Evolutionary conservation across 2,888 invertebrate genomes (phyloP), one percentile per base, ranked within the genome.

Genomic region (Acleris literana): DNA sequence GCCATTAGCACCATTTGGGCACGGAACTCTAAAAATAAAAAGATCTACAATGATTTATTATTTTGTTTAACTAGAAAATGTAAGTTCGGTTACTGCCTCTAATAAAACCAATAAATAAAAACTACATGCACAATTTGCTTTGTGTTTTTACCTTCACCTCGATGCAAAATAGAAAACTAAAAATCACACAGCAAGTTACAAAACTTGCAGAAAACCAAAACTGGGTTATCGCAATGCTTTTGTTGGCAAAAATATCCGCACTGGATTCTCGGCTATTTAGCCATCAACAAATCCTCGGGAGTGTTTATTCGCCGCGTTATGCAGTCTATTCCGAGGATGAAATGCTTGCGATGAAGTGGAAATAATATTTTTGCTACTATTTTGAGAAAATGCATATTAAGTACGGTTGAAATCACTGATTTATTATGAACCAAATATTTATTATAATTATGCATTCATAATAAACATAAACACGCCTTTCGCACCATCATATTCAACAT

Each of bases 151-250:
- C 4, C 16, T n/a, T 44, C 16, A 44, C n/a, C 44, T 44, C n/a
- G 4, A 44, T 44, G 44, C 44, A n/a, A 46, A n/a, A 16, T 16
- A 46, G 5, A 53, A 61, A 25, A 61, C 39, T 39, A 13, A 39
- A 39, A 39, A 39, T 13, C 4, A 39, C 39, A 33, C 2, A 9
- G 39, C 39, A 39, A 20, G 33, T 13, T 44, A 43, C 52, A 46
- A 46, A 57, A 46, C 52, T 58, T 44, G n/a, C 13, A 43, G 51
- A 51, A 63, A 46, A n/a, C 22, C 64, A 46, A 46, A 58, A 53
- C 52, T 64, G 18, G 57, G 57, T 64, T 64, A 64, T 29, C 17
- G 20, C 52, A 57, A 57, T 46, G 51, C 64, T 63, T 55, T 49
- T 63, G 63, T 25, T 39, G 55, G 55, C 55, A 9, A 64, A 58